Base-by-base conservation (phyloP, 2,113 vertebrate species). In the Chloropsis cyanopogon region DNA sequence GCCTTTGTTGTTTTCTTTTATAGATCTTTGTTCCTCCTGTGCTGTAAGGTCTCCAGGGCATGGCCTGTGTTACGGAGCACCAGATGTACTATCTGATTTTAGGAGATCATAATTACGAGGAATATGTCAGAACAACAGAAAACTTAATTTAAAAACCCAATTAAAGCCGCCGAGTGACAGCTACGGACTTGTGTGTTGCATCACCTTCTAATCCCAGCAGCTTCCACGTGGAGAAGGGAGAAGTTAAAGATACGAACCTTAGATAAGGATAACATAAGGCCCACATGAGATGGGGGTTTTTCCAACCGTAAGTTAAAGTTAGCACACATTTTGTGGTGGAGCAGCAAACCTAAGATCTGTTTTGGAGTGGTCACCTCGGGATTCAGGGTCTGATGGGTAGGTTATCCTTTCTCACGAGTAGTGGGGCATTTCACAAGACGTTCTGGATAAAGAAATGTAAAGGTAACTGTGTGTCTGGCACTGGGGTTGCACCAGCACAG, bases 81-180 rank as follows among this genome's bases (percentile, higher is more conserved):
- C 87, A 85, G 84, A 54, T 92, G 53, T 24, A 56, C 82, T 93
- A 81, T 86, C 92, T 96, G 77, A 95, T 93, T 61, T 35, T 86
- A 82, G 83, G 61, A 82, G 90, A 71, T 61, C 56, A 1, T 80
- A 70, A 91, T 90, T 88, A 93, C 31, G 85, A 91, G 75, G 73
- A 89, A 82, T 95, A 93, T 93, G 82, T 82, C 85, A 91, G 82
- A 91, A 90, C 91, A 92, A 89, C 90, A 87, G 92, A 91, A 96
- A 91, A 87, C 75, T 85, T 88, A 77, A 88, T 93, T 90, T 29
- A 81, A 94, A 95, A 92, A 44, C 68, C 53, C 82, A 86, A 86
- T 95, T 93, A 96, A 95, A 91, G 20, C 85, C 90, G 95, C 64
- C 24, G 46, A 96, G 47, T 95, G 93, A 92, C 82, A 89, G 71